A percentile compares a stretch with the other conserved stretches of the same genome.
phyloP scores from a whole-genome alignment of 2,797 vertebrate genomes.

The Parotocinclus haroldoi region DNA sequence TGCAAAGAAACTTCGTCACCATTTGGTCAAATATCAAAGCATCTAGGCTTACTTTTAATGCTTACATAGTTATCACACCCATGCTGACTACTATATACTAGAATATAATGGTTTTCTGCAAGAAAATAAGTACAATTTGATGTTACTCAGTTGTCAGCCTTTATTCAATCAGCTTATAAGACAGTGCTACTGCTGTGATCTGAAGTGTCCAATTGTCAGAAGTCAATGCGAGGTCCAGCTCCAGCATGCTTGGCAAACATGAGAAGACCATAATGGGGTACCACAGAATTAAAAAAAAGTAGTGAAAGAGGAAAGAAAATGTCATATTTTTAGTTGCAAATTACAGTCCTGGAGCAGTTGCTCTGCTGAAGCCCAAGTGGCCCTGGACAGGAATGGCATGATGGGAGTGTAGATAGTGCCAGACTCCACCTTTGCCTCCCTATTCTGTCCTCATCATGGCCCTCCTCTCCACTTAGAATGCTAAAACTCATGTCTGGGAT shows the following conservation, averaged over 20 bases:
- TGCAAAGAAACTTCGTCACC: conserved; percentile 20
- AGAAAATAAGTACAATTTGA: conserved; percentile 27
- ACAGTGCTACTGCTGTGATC: conserved; percentile 24
- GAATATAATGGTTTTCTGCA: conserved; percentile 8
- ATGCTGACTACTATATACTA: conserved; percentile 13
- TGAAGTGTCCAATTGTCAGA: conserved; percentile 56
- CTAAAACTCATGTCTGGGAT: conserved; percentile 57
- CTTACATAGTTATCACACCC: conserved; percentile 25
- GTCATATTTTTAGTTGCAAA: conserved; percentile 84
- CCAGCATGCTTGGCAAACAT: conserved; percentile 73
- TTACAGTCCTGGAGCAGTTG: conserved; percentile 80
- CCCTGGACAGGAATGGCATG: conserved; percentile 79
- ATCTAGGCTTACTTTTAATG: conserved; percentile 12
- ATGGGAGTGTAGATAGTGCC: conserved; percentile 68
- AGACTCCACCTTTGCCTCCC: conserved; percentile 67
- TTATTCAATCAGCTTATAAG: conserved; percentile 40
- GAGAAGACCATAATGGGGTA: conserved; percentile 73
- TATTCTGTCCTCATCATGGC: conserved; percentile 69
- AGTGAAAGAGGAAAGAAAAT: conserved; percentile 77
- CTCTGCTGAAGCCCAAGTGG: conserved; percentile 73
- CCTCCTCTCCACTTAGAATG: conserved; percentile 53
- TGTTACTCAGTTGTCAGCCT: conserved; percentile 20
- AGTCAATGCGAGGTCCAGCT: conserved; percentile 68
- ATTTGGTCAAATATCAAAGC: conserved; percentile 7
- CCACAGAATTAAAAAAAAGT: conserved; percentile 69